A percentile compares a stretch with the other conserved stretches of the same genome.
These are phyloP conservation scores for Frankliniella fusca DNA, from an alignment of 2,888 invertebrate genomes.

Conservation along the genomic window DNA sequence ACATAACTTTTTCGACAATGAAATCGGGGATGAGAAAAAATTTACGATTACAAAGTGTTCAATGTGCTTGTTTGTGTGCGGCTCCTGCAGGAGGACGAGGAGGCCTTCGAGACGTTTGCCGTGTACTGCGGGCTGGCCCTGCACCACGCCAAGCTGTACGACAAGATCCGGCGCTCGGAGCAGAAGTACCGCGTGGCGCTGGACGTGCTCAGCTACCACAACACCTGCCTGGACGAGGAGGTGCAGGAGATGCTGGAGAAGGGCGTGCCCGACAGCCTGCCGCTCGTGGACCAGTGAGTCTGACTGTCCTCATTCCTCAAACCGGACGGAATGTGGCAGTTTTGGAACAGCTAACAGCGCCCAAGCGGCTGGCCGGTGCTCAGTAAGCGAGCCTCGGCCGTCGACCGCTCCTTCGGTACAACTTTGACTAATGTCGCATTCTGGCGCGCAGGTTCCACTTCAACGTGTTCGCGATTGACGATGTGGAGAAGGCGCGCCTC, in stretches of 20 bases:
- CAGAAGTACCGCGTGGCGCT: conserved; percentile 77
- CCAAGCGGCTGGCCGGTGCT: no score
- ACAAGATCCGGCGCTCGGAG: conserved; percentile 74
- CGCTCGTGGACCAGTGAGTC: conserved; percentile 28
- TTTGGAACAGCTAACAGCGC: no score
- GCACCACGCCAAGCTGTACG: conserved; percentile 79
- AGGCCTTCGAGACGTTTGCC: conserved; percentile 77
- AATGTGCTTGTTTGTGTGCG: background rate
- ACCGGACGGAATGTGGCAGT: no score
- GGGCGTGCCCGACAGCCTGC: conserved; percentile 41
- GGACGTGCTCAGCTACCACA: conserved; percentile 80
- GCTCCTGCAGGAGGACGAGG: conserved; percentile 62
- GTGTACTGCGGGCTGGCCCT: conserved; percentile 81
- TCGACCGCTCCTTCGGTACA: conserved; percentile 30
- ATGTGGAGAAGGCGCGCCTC: conserved; percentile 66
- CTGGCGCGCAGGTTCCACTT: conserved; percentile 50
- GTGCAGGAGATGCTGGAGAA: conserved; percentile 46
- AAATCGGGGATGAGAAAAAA: no score
- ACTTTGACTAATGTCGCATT: background rate
- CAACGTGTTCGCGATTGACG: conserved; percentile 66
- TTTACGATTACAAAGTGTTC: background rate
- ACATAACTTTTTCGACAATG: no score
- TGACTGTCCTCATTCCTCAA: no score
- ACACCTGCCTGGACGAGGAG: conserved; percentile 71
- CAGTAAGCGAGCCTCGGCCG: no score